Evolutionary conservation across 2,888 invertebrate genomes (phyloP).

Genomic region (Tiphia femorata): DNA sequence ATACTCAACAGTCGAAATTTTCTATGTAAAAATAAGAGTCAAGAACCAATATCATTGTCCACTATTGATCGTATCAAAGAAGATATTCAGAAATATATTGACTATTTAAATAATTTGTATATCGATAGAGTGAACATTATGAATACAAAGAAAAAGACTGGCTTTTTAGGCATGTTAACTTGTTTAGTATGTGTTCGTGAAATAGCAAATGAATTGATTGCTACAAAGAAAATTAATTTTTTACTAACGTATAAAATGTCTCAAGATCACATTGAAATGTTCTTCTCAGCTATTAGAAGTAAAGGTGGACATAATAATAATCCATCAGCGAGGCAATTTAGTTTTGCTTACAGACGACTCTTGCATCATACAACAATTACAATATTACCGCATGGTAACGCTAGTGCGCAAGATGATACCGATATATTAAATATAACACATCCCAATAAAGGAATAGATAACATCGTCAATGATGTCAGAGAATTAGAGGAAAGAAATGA

Average conservation of each 20-base stretch:
- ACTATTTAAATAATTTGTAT: too few relatives aligned
- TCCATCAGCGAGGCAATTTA: conserved; percentile 3
- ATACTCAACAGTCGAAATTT: conserved; percentile 2
- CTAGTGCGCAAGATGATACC: too few relatives aligned
- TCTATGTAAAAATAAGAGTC: conserved; percentile 2
- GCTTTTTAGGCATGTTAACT: conserved; percentile 3
- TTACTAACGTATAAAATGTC: conserved; percentile 2
- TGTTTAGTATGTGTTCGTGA: conserved; percentile 1
- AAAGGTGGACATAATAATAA: background rate
- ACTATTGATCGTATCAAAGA: too few relatives aligned
- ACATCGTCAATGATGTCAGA: too few relatives aligned
- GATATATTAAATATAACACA: too few relatives aligned
- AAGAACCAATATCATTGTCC: too few relatives aligned
- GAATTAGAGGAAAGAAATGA: too few relatives aligned
- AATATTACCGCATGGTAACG: too few relatives aligned
- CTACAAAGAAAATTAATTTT: background rate
- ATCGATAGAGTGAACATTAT: background rate
- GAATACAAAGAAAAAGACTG: conserved; percentile 1
- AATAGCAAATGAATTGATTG: background rate
- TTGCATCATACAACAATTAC: background rate
- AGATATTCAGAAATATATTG: too few relatives aligned
- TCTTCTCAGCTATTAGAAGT: background rate
- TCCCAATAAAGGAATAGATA: too few relatives aligned
- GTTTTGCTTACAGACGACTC: too few relatives aligned
- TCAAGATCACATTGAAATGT: conserved; percentile 2